These are phyloP conservation scores for Lethrus apterus DNA, from an alignment of 1,140 invertebrate species.

Conservation along the genomic window DNA sequence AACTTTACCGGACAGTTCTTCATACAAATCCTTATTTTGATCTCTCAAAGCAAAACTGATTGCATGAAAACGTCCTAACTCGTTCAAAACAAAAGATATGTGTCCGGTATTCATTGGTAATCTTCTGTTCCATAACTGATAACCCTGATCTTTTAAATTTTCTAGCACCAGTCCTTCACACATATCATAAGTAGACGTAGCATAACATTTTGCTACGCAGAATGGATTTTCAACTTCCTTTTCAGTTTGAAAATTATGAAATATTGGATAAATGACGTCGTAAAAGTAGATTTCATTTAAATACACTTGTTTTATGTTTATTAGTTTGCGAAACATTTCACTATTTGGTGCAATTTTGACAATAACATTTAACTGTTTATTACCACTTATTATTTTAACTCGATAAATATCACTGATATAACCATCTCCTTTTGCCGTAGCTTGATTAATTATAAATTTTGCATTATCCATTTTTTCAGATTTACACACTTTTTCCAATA, in stretches of 20 bases:
- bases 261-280: not conserved
- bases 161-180: slow-evolving; percentile 39
- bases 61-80: slow-evolving; percentile 7
- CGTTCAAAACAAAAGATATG: not conserved
- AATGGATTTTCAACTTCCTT: slow-evolving; percentile 20
- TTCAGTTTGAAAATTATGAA: not conserved
- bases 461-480: not conserved
- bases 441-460: not conserved
- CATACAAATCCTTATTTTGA: slow-evolving; percentile 1
- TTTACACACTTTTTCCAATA: not conserved
- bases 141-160: slow-evolving; percentile 8
- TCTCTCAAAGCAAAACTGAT: slow-evolving; percentile 5
- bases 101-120: slow-evolving; percentile 2
- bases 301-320: not conserved
- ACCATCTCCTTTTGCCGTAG: not conserved
- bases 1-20: not conserved
- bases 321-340: not conserved
- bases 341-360: not conserved
- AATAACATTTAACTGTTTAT: not conserved
- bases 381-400: not conserved
- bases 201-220: slow-evolving; percentile 39
- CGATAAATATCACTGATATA: not conserved
- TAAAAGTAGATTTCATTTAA: not conserved
- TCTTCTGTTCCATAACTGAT: not conserved
- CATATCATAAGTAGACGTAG: slow-evolving; percentile 32